These are phyloP conservation scores for Drosophila dunni DNA, from an alignment of 1,140 invertebrate genomes.

Conservation along the genomic window DNA sequence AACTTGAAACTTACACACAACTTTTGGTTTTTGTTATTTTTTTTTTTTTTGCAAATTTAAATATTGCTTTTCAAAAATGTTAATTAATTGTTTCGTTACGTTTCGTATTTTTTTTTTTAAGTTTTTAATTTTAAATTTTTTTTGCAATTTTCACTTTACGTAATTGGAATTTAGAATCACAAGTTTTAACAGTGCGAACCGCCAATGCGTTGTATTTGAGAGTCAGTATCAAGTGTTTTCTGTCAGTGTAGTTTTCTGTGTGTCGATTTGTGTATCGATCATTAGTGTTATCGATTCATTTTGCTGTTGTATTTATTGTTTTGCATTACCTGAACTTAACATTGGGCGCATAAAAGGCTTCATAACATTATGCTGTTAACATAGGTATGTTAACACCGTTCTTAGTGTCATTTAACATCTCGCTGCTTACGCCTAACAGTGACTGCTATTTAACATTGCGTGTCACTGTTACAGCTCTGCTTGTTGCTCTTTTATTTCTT, in stretches of 20 bases:
- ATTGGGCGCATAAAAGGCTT: conserved; percentile 6
- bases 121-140: conserved; percentile 1
- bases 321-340: conserved; percentile 8
- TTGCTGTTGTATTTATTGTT: neutral
- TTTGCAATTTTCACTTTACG: neutral
- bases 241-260: conserved; percentile 17
- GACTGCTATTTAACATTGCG: neutral
- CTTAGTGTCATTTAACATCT: conserved; percentile 6
- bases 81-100: conserved; percentile 14
- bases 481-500: conserved; percentile 8
- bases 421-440: neutral
- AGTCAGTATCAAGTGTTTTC: conserved; percentile 23
- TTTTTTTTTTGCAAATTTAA: conserved; percentile 34
- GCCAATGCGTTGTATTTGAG: conserved; percentile 46
- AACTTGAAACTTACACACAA: conserved; percentile 16
- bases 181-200: conserved; percentile 33
- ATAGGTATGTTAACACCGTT: too few species aligned
- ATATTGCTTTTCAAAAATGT: conserved; percentile 50
- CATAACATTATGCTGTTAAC: neutral
- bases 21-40: neutral
- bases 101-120: conserved; percentile 10
- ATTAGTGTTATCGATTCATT: neutral
- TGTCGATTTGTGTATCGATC: conserved; percentile 15
- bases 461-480: conserved; percentile 6
- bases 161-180: conserved; percentile 36